A percentile compares a stretch with the other conserved stretches of the same genome.
Evolutionary conservation across 2,797 vertebrate species (phyloP).

Genomic region (Emydoidea blandingii): DNA sequence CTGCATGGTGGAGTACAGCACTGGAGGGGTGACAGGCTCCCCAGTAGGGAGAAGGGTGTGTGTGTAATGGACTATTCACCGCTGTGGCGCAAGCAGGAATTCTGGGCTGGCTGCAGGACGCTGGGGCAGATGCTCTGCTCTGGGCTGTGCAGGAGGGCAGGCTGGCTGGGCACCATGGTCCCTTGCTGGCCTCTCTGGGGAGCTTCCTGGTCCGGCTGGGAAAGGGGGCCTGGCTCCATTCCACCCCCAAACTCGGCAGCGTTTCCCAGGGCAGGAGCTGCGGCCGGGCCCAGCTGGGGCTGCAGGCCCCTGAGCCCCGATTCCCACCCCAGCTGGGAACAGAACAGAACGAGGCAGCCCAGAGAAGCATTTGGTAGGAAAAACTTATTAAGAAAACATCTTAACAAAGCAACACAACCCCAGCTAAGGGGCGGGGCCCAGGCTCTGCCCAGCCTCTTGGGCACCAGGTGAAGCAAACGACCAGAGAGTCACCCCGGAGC

Average conservation of each 20-base stretch:
- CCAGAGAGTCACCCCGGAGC: fast-evolving
- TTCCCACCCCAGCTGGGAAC: background rate
- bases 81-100: background rate
- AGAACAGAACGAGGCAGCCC: slow-evolving; percentile 38
- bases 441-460: background rate
- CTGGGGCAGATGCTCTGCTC: background rate
- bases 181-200: background rate
- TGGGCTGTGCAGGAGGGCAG: no score
- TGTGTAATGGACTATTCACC: fast-evolving
- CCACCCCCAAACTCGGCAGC: background rate
- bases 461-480: background rate
- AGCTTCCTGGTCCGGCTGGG: no score
- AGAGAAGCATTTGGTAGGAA: slow-evolving; percentile 74
- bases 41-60: background rate
- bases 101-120: background rate
- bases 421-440: background rate
- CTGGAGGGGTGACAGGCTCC: background rate
- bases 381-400: slow-evolving; percentile 79
- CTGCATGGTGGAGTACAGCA: fast-evolving
- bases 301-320: slow-evolving; percentile 37
- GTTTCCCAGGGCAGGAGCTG: slow-evolving; percentile 43
- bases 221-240: background rate
- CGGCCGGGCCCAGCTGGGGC: background rate
- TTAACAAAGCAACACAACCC: background rate
- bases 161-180: no score